phyloP scores from a whole-genome alignment of 2,113 vertebrate species.

The Odobenus rosmarus region DNA sequence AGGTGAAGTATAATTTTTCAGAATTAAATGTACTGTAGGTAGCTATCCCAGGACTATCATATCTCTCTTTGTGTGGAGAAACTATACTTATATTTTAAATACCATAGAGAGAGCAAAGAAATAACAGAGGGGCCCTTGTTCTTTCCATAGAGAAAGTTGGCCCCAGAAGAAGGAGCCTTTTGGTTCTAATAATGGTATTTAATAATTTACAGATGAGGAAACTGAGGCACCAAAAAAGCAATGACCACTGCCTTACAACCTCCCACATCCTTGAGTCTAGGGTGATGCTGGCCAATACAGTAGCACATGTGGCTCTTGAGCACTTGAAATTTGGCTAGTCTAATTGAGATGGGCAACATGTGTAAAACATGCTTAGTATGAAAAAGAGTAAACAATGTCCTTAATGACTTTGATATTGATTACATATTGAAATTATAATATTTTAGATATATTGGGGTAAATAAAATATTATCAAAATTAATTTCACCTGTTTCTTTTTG shows the following conservation, averaged over 20 bases:
- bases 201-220: background rate
- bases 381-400: background rate
- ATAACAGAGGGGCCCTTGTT: background rate
- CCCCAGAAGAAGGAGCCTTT: background rate
- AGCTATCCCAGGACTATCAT: background rate
- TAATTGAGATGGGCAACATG: background rate
- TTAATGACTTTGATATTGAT: background rate
- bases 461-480: background rate
- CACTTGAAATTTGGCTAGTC: background rate
- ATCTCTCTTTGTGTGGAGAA: slow-evolving; percentile 15
- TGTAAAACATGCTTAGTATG: background rate
- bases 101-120: background rate
- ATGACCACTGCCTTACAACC: background rate
- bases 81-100: background rate
- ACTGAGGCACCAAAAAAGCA: background rate
- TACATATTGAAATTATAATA: background rate
- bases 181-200: background rate
- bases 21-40: background rate
- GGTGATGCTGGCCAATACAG: background rate
- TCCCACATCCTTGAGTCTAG: background rate
- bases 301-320: background rate
- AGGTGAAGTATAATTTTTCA: slow-evolving; percentile 7
- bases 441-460: slow-evolving; percentile 8
- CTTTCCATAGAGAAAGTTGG: background rate
- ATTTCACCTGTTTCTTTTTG: background rate